A percentile compares a stretch with the other conserved stretches of the same genome.
Evolutionary conservation across 2,888 invertebrate genomes (phyloP).

Genomic region (Alloplasta piceator): DNA sequence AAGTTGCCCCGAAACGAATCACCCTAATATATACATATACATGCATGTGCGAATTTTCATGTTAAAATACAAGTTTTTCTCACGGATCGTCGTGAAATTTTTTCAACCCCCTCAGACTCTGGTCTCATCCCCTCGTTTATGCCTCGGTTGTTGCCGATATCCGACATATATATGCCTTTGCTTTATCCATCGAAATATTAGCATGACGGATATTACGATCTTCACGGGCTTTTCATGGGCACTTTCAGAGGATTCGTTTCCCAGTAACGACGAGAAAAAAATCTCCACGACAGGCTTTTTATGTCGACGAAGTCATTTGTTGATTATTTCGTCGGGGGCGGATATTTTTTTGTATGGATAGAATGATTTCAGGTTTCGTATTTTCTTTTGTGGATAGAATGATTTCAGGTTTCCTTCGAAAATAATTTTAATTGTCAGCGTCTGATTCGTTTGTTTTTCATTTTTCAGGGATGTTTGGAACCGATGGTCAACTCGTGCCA

Average conservation of each 20-base stretch:
- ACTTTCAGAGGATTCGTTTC: neutral
- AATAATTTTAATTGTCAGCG: no score
- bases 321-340: no score
- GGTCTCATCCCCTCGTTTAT: conserved; percentile 7
- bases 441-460: conserved; percentile 61
- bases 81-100: conserved; percentile 38
- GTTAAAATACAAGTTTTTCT: neutral
- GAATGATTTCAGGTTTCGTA: no score
- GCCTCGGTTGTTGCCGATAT: neutral
- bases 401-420: no score
- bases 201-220: neutral
- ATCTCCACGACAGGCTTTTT: neutral
- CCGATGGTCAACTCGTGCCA: conserved; percentile 90
- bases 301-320: neutral
- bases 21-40: no score
- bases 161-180: neutral
- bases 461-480: conserved; percentile 90
- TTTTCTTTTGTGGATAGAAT: no score
- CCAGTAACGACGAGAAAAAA: neutral
- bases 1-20: no score
- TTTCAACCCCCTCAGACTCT: conserved; percentile 16
- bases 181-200: conserved; percentile 19
- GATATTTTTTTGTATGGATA: no score
- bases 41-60: conserved; percentile 7
- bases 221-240: conserved; percentile 8